Evolutionary conservation across 1,140 invertebrate species (phyloP), one percentile per base, ranked within the genome.

Genomic region (Caenorhabditis brenneri): DNA sequence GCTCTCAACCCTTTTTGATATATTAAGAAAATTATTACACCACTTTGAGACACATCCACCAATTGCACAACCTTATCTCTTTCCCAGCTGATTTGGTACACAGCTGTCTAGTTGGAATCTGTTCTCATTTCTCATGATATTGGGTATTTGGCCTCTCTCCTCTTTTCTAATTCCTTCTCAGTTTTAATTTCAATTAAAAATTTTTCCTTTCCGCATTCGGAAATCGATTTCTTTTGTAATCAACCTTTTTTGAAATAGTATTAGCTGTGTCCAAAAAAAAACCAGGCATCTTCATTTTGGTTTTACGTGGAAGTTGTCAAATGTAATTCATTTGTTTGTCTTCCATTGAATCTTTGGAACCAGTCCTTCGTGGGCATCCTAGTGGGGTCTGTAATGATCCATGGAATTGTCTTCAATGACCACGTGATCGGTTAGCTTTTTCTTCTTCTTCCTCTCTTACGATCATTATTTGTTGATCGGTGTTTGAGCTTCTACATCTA

Each of bases 341-440:
- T 24, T 2, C 36, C 42, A 42, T 3, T 15, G 19, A 65, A 15
- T 19, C 31, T 36, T 42, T 12, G 36, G 36, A 74, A 74, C 65
- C 33, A 74, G 65, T 74, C 24, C 24, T 27, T 58, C 12, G 2
- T 36, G 6, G 5, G 7, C 24, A 24, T 27, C 53, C n/a, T 4
- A 36, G 12, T 65, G 31, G 29, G 49, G 31, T 19, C 65, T 74
- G 36, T 74, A 74, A 74, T 46, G 65, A 39, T 74, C 36, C 33
- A 74, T 42, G n/a, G 29, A 65, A 65, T 65, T 65, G 58, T 74
- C 22, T 74, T 15, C 65, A 74, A 74, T 42, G 36, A 74, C 36
- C 65, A 74, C 65, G 65, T 74, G 65, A 42, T 74, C 65, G 36
- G 22, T 74, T 42, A 42, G 53, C 53, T 58, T 58, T 27, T 42